These are phyloP conservation scores for Allochrocebus solatus DNA, from an alignment of 2,797 vertebrate genomes.

Conservation along the genomic window DNA sequence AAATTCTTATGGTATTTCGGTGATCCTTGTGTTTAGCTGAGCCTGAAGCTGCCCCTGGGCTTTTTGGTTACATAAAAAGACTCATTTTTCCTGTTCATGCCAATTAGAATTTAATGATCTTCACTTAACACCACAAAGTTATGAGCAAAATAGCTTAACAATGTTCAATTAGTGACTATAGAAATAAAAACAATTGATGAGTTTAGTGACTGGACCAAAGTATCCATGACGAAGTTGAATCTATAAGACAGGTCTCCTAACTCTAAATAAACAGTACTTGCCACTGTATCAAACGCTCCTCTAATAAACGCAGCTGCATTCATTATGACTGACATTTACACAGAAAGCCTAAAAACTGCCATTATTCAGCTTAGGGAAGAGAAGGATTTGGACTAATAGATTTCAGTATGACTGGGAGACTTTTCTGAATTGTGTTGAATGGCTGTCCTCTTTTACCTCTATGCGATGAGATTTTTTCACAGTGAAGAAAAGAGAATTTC, in stretches of 20 bases:
- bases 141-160: background rate
- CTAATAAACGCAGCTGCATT: background rate
- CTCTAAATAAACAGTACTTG: background rate
- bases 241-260: background rate
- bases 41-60: background rate
- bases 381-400: background rate
- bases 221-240: background rate
- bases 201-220: background rate
- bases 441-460: background rate
- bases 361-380: background rate
- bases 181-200: background rate
- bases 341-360: background rate
- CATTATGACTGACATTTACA: background rate
- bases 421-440: background rate
- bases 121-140: background rate
- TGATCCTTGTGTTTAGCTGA: background rate
- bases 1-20: background rate
- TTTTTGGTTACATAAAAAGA: background rate
- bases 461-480: background rate
- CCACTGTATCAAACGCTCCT: background rate
- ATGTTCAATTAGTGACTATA: background rate
- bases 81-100: background rate
- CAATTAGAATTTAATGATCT: background rate
- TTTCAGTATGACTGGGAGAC: background rate
- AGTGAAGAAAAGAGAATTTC: background rate